Percentiles rank a stretch among this genome's conserved stretches.
phyloP scores from a whole-genome alignment of 2,888 invertebrate genomes.

The Drosophila picticornis region DNA sequence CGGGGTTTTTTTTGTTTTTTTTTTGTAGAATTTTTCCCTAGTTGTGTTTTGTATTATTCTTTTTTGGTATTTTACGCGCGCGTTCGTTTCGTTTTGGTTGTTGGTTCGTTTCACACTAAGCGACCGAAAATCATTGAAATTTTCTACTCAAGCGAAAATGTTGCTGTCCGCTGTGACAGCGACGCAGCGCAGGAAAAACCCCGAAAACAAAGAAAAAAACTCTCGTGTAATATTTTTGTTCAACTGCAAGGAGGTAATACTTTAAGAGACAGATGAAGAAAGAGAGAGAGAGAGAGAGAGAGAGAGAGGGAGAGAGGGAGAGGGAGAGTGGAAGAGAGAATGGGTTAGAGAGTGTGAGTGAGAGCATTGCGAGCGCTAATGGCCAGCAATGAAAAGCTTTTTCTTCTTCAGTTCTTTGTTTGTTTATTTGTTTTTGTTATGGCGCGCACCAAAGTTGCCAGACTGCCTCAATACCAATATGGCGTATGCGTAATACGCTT shows the following conservation, averaged over 20 bases:
- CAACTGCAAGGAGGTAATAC: slow-evolving; percentile 27
- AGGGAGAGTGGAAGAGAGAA: slow-evolving; percentile 4
- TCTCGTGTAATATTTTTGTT: slow-evolving; percentile 23
- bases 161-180: slow-evolving; percentile 52
- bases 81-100: slow-evolving; percentile 84
- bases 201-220: slow-evolving; percentile 38
- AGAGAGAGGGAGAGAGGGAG: neutral
- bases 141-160: slow-evolving; percentile 69
- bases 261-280: slow-evolving; percentile 14
- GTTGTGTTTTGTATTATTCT: slow-evolving; percentile 37
- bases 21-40: slow-evolving; percentile 7
- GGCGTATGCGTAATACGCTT: slow-evolving; percentile 72
- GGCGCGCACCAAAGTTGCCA: slow-evolving; percentile 58
- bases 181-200: slow-evolving; percentile 62
- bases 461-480: slow-evolving; percentile 62
- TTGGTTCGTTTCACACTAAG: slow-evolving; percentile 84
- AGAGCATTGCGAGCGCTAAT: slow-evolving; percentile 47
- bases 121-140: slow-evolving; percentile 68
- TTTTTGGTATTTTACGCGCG: slow-evolving; percentile 64
- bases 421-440: slow-evolving; percentile 60
- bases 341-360: slow-evolving; percentile 15
- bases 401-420: slow-evolving; percentile 49
- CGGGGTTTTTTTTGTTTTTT: slow-evolving; percentile 14
- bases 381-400: slow-evolving; percentile 67
- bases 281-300: slow-evolving; percentile 7